Base-by-base conservation (phyloP, 2,113 vertebrate genomes). In the Merops nubicus region DNA sequence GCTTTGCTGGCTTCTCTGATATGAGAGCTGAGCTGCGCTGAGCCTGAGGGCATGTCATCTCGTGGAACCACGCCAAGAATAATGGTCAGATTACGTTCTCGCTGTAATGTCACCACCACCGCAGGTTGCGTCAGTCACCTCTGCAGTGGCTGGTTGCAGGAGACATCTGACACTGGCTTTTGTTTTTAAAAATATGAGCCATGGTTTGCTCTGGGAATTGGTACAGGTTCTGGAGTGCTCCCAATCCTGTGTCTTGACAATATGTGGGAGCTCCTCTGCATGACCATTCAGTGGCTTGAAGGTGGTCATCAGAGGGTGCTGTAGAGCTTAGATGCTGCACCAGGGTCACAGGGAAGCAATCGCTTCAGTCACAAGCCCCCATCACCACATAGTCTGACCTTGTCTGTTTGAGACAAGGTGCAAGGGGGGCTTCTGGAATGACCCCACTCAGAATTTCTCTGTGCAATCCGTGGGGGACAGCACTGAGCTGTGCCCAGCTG, bases 391-490 rank as follows among this genome's bases (percentile, higher is more conserved):
- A 9, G 21, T 12, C 36, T 4, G 38, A 12, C 38, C 4, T 0
- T 3, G 17, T 20, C 28, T 75, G 42, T 9, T 40, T 6, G 26
- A 20, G 57, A 19, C 8, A 4, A 21, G 60, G 38, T 2, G 22
- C 28, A 19, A 17, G 20, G 34, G 36, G 19, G 2, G 29, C 29
- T 65, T 45, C 59, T 45, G 60, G 33, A 5, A 26, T 60, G 59
- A 29, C 22, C 42, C 43, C 0, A 0, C 48, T 79, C 13, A 15
- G 51, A 48, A 45, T 69, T 43, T 6, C 53, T 28, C 12, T 31
- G 8, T 1, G 1, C 23, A 22, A 47, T 25, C 11, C 6, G 0
- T 12, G n/a, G 28, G 36, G 33, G 51, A 10, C 7, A 0, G 3
- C 14, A 15, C n/a, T 0, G 0, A n/a, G n/a, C n/a, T n/a, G n/a